phyloP scores from a whole-genome alignment of 2,888 invertebrate species.

The Xestoiulus laeticollis region DNA sequence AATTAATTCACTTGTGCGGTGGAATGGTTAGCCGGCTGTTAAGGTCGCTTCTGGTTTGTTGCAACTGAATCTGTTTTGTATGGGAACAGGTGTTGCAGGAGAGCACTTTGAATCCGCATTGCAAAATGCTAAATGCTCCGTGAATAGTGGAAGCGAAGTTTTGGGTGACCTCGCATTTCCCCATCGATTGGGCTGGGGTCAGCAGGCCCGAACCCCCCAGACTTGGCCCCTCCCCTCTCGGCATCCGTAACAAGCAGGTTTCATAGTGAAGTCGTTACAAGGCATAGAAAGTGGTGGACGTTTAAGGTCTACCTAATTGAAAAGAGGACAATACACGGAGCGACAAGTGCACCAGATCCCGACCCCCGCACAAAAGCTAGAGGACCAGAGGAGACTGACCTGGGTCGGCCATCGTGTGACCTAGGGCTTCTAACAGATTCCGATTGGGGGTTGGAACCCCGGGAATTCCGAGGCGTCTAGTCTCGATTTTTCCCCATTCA shows the following conservation, averaged over 20 bases:
- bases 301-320: slow-evolving; percentile 11
- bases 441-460: not conserved
- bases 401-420: slow-evolving; percentile 25
- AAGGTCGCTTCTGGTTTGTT: not conserved
- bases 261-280: slow-evolving; percentile 38
- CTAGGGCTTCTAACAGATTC: not conserved
- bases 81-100: not conserved
- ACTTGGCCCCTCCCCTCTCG: slow-evolving; percentile 19
- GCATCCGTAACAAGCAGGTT: slow-evolving; percentile 9
- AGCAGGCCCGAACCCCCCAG: slow-evolving; percentile 8
- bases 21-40: not conserved
- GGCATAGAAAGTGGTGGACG: slow-evolving; percentile 24
- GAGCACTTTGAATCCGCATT: not conserved
- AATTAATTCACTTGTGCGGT: slow-evolving; percentile 6
- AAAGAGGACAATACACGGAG: not conserved
- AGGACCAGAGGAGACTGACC: slow-evolving; percentile 35
- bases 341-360: slow-evolving; percentile 40
- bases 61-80: not conserved
- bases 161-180: not conserved
- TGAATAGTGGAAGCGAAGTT: not conserved
- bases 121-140: not conserved
- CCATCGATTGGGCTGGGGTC: slow-evolving; percentile 19
- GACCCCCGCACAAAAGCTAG: slow-evolving; percentile 22
- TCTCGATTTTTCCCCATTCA: slow-evolving; percentile 11
- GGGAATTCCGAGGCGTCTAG: slow-evolving; percentile 40